Conservation (phyloP, 2,888 invertebrate genomes). For the Agrilus biguttatus region DNA sequence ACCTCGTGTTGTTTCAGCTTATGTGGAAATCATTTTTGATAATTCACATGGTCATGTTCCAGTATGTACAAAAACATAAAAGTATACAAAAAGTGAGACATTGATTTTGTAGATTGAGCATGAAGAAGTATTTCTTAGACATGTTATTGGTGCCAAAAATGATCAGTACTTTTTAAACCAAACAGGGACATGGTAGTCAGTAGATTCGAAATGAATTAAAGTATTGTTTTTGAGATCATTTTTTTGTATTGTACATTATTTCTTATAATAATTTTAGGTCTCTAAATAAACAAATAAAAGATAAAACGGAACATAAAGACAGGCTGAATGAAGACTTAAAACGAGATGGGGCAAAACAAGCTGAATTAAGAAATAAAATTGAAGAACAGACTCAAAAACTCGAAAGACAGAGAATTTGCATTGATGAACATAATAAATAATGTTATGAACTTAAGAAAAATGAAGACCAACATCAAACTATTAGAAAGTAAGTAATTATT, state of each 20-base stretch:
- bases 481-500: conserved; percentile 60
- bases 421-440: conserved; percentile 90
- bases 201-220: conserved; percentile 96
- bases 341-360: conserved; percentile 67
- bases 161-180: conserved; percentile 99
- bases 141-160: conserved; percentile 97
- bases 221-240: conserved; percentile 24
- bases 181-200: conserved; percentile 93
- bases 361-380: conserved; percentile 39
- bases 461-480: conserved; percentile 84
- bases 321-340: conserved; percentile 80
- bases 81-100: neutral
- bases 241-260: conserved; percentile 1
- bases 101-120: conserved; percentile 69
- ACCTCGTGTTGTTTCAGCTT: conserved; percentile 88
- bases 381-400: conserved; percentile 69
- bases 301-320: conserved; percentile 83
- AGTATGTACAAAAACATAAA: conserved; percentile 38
- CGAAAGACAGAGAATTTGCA: conserved; percentile 78
- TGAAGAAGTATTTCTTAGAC: conserved; percentile 86
- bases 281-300: conserved; percentile 84
- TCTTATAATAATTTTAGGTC: conserved; percentile 36
- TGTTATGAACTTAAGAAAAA: conserved; percentile 91
- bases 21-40: conserved; percentile 98
- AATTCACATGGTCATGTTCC: conserved; percentile 94